Base-by-base conservation (phyloP, 2,113 vertebrate genomes). In the Halichoeres trimaculatus region DNA sequence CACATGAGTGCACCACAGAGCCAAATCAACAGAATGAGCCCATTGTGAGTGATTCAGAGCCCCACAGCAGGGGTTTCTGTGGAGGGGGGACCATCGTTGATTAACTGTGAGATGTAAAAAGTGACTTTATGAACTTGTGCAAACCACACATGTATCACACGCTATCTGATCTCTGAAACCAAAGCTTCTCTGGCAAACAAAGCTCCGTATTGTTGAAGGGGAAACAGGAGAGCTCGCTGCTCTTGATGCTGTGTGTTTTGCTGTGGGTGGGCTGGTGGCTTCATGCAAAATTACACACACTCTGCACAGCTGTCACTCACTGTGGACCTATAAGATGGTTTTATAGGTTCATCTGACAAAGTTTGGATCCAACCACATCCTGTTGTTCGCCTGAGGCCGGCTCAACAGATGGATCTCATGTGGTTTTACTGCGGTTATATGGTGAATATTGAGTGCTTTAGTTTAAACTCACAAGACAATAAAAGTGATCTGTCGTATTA, bases 241-340 rank as follows among this genome's bases (percentile, higher is more conserved):
- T 79, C 71, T 85, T 84, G 85, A 85, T 62, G 77, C 38, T 34
- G 64, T 63, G 48, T 56, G 57, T 43, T 76, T 51, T 61, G 2
- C 78, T 59, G 76, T 88, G 87, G 86, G 84, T 91, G 88, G 55
- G 76, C 84, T 55, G 43, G 63, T 82, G 71, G 81, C 81, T 82
- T 83, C 56, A 62, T 62, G 83, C 52, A 26, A 71, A 85, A 82
- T 75, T 73, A 74, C 59, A 78, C 67, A 67, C 70, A 40, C 78
- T 64, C 40, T 74, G 56, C 74, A 78, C 84, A 87, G 76, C 88
- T 74, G 78, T 65, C 76, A 73, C 35, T 85, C 76, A 80, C 10
- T 38, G 54, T 36, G 26, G 70, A 76, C 76, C 55, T 65, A 62
- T 48, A 80, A 71, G 64, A 48, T 4, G 9, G 64, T 8, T 78